Evolutionary conservation across 1,140 invertebrate species (phyloP), one percentile per base, ranked within the genome.

Genomic region (Mizuhopecten yessoensis): DNA sequence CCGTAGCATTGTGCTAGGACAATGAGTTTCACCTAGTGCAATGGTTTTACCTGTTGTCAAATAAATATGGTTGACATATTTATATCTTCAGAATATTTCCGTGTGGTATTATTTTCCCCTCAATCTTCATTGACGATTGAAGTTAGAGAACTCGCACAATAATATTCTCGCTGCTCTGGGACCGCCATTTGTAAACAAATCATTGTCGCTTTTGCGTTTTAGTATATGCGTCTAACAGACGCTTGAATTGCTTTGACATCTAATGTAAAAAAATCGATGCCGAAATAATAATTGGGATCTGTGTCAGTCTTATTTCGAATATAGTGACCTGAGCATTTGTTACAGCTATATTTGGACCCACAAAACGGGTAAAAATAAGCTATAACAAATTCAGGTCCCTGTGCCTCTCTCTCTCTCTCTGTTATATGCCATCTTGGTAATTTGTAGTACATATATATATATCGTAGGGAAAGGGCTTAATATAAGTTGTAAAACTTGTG

Each of bases 171-270:
- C n/a, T n/a, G 57, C n/a, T 75, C 11, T 5, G 5, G 23, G 11
- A 75, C 57, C 57, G 57, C 57, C 57, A 75, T 75, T 75, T 75
- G 57, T 75, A 75, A 75, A 75, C 57, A 75, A 75, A 75, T 75
- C 57, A 29, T 29, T 75, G 57, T 75, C 57, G 57, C 57, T 5
- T 75, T 75, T 29, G 29, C 57, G 57, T 75, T 75, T 45, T n/a
- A 75, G 23, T 75, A 7, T 75, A 1, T 75, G n/a, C 0, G n/a
- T 75, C 57, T 5, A 75, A 9, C 23, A 75, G n/a, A 75, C 57
- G 57, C 57, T 75, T 75, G 17, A 75, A 75, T 57, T 23, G 36
- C 36, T 7, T 39, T 13, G 36, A 39, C 13, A n/a, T n/a, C n/a
- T n/a, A n/a, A n/a, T n/a, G n/a, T n/a, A n/a, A n/a, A n/a, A n/a